Conservation (phyloP, 2,113 vertebrate species). For the Zosterops borbonicus region DNA sequence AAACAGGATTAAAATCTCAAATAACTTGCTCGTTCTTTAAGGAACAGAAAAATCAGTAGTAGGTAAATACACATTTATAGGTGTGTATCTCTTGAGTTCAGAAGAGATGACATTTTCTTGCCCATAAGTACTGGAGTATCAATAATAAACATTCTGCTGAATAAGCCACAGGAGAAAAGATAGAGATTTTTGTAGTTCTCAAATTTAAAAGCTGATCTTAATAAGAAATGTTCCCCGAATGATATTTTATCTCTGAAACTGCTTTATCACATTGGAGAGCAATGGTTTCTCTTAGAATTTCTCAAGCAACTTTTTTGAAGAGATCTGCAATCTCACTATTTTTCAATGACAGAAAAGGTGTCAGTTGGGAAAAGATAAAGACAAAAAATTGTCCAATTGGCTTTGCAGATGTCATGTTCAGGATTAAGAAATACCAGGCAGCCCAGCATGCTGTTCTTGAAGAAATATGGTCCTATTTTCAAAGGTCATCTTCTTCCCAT, state of each 20-base stretch:
- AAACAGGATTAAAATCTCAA: background rate
- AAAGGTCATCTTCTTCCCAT: background rate
- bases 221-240: background rate
- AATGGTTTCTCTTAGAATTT: background rate
- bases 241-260: background rate
- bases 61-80: background rate
- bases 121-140: background rate
- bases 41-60: background rate
- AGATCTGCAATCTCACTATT: background rate
- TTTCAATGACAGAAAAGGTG: background rate
- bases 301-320: background rate
- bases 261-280: background rate
- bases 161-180: background rate
- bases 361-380: background rate
- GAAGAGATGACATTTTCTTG: background rate
- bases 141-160: background rate
- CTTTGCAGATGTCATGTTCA: background rate
- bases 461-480: background rate
- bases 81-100: background rate
- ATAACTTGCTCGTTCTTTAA: background rate
- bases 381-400: background rate
- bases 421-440: background rate
- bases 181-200: background rate
- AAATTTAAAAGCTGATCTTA: conserved; percentile 4
- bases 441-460: background rate